Conservation (phyloP, 2,888 invertebrate species). For the Argyresthia goedartella region DNA sequence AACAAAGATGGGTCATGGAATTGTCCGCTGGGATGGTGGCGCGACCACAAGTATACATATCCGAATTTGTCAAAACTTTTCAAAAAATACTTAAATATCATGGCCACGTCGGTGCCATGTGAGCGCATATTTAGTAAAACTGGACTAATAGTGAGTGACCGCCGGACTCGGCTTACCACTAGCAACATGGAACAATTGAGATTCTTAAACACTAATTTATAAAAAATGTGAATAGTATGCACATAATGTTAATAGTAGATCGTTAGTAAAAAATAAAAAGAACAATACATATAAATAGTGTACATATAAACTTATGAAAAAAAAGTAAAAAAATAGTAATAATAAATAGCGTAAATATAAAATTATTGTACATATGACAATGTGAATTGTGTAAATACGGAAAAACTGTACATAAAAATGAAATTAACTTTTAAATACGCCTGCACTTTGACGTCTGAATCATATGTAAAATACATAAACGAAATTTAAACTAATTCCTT, state of each 20-base stretch:
- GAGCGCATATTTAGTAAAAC: constrained; percentile 2
- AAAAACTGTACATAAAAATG: no score
- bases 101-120: constrained; percentile 1
- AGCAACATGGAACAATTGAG: not conserved
- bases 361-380: not conserved
- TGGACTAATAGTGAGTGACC: not conserved
- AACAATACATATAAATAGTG: not conserved
- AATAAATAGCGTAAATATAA: not conserved
- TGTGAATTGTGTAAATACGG: not conserved
- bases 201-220: not conserved
- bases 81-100: not conserved
- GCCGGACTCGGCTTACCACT: not conserved
- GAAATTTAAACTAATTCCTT: no score
- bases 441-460: not conserved
- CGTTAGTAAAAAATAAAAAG: not conserved
- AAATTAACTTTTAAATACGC: not conserved
- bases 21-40: constrained; percentile 17
- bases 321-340: not conserved
- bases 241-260: no score
- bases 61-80: not conserved
- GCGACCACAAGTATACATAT: not conserved
- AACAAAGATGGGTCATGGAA: constrained; percentile 8
- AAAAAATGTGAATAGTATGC: not conserved
- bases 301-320: not conserved
- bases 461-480: no score